Base-by-base conservation (phyloP, 2,888 invertebrate species). In the Pantelozetes paolii region DNA sequence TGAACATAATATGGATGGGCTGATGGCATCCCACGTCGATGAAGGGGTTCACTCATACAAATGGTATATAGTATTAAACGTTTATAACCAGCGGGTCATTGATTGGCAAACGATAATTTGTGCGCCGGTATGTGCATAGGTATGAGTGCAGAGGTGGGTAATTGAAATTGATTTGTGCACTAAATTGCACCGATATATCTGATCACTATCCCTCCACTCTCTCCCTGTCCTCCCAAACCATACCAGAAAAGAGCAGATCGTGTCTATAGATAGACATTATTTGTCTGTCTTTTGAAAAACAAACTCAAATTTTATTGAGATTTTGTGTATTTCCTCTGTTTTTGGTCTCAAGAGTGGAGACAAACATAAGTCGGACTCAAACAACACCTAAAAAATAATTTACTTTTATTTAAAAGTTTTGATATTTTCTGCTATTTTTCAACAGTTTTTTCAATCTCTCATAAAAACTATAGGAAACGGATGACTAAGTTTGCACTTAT, bases 51-150 rank as follows among this genome's bases (percentile, higher is more conserved):
- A 36, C 36, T 64, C 32, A 30, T 28, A 28, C n/a, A 28, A n/a
- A 23, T 59, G 28, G 18, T 20, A 67, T 18, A 67, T 45, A 45
- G 42, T 69, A 69, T 69, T 40, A 69, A 42, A 69, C 64, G 40
- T 40, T 64, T 64, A 64, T 64, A 69, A 40, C 45, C 69, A 69
- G 69, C 69, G 69, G 69, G 69, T 69, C 69, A 69, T 69, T 69
- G 69, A 69, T 69, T 69, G 69, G 69, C 69, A 69, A 69, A 69
- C 18, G 69, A 69, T 69, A 69, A 69, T 69, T n/a, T n/a, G 36
- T 67, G 67, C 6, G 23, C 67, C 40, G 11, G 40, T 32, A 67
- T 40, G 23, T 57, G 45, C 45, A 45, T 15, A 45, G 45, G 36
- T 36, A 50, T 36, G 36, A 45, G n/a, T 59, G 69, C 69, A 69